Evolutionary conservation across 1,140 invertebrate genomes (phyloP), one percentile per base, ranked within the genome.

Genomic region (Polypedilum pembai): DNA sequence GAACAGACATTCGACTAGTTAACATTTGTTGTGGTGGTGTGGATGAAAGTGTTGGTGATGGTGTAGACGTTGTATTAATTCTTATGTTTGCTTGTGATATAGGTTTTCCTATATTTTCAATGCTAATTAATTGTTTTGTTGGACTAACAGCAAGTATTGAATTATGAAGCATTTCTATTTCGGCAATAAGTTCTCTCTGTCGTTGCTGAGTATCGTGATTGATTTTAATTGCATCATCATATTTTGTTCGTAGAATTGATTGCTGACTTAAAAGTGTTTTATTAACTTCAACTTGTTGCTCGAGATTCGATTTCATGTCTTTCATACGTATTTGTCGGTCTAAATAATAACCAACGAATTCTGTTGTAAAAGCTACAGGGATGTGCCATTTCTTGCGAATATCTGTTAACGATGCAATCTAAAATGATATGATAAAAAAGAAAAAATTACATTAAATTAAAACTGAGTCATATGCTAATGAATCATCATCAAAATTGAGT

Each of bases 321-420:
- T 88, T 87, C n/a, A 93, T 87, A 8, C 93, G 84, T 3, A 87
- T 84, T 79, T 94, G 92, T 45, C 93, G 86, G 84, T 97, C 95
- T 63, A 96, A 83, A 81, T 94, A 98, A 81, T 98, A 98, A 10
- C 91, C 93, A 63, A 97, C 92, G 81, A 96, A 98, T 82, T 98
- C 96, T 0, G 96, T 92, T 74, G 90, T 95, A 77, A 91, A 94
- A 0, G 95, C 94, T 0, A 95, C 94, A 3, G 93, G 89, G 73
- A 97, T 91, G 80, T 97, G 93, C 91, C 95, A 96, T 78, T 96
- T 96, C 79, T 94, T 95, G 7, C 91, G 87, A 7, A 96, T 89
- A 79, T 96, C 94, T 0, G 90, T 88, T 3, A 95, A 80, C 3
- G 91, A 89, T 45, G 92, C 88, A 74, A 92, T 84, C 83, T 85